phyloP scores from a whole-genome alignment of 1,140 invertebrate genomes.

The Orchesella cincta region DNA sequence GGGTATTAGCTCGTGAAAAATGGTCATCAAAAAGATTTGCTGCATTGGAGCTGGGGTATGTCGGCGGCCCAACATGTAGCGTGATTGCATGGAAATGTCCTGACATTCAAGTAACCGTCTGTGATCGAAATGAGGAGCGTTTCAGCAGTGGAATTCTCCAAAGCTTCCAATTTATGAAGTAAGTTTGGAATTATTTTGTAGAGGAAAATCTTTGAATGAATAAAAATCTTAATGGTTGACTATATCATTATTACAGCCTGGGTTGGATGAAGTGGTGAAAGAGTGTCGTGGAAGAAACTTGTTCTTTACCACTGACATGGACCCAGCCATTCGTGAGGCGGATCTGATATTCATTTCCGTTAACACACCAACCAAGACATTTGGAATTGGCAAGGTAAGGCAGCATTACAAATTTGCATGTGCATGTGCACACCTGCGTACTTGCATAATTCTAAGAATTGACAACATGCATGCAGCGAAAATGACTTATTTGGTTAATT shows the following conservation, averaged over 20 bases:
- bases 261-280: constrained; percentile 88
- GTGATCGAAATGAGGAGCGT: constrained; percentile 89
- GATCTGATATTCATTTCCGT: constrained; percentile 99
- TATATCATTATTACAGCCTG: no score
- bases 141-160: constrained; percentile 97
- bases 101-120: constrained; percentile 90
- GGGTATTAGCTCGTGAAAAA: no score
- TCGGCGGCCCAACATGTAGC: constrained; percentile 97
- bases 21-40: constrained; percentile 83
- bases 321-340: constrained; percentile 83
- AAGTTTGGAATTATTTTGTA: no score
- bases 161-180: constrained; percentile 97
- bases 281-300: constrained; percentile 79
- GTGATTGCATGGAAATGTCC: constrained; percentile 97
- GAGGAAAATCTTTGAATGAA: no score
- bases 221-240: no score
- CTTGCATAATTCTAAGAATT: not conserved
- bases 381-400: constrained; percentile 84
- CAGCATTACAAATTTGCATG: not conserved
- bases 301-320: constrained; percentile 93
- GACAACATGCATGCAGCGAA: no score
- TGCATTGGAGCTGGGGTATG: constrained; percentile 98
- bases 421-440: no score
- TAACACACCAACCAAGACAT: constrained; percentile 99
- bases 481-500: no score